Conservation (phyloP, 1,140 invertebrate species). For the Sarcophaga peregrina region DNA sequence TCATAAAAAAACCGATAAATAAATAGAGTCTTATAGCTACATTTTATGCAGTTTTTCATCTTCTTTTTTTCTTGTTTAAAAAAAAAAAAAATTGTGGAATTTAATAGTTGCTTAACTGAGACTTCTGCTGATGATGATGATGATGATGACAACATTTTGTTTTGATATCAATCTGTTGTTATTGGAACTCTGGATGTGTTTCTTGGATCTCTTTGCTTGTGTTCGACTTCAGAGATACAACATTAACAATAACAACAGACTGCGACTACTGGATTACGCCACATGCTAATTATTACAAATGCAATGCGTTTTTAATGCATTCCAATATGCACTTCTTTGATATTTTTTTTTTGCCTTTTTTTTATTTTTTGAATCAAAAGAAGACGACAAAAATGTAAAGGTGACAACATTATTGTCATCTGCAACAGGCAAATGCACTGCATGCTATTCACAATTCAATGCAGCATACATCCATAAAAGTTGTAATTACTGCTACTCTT, state of each 20-base stretch:
- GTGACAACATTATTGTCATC: not conserved
- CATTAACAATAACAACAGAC: not conserved
- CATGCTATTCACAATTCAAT: not conserved
- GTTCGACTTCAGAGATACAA: not conserved
- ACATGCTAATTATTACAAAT: slow-evolving; percentile 5
- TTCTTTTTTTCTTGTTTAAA: not conserved
- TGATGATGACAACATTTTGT: not conserved
- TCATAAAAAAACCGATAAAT: too few relatives aligned
- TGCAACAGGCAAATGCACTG: not conserved
- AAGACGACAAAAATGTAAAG: not conserved
- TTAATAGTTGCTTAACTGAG: not conserved
- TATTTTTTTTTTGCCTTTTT: not conserved
- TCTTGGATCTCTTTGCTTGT: not conserved
- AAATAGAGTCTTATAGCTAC: too few relatives aligned
- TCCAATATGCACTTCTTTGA: not conserved
- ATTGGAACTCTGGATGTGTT: not conserved
- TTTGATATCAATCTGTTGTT: not conserved
- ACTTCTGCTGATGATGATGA: not conserved
- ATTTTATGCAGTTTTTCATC: too few relatives aligned
- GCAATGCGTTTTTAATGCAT: slow-evolving; percentile 9
- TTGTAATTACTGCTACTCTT: not conserved
- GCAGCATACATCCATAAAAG: not conserved
- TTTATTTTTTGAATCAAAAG: not conserved
- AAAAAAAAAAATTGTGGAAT: not conserved
- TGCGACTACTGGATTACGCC: not conserved